Conservation (phyloP, 2,797 vertebrate species). For the Simalia tracyae region DNA sequence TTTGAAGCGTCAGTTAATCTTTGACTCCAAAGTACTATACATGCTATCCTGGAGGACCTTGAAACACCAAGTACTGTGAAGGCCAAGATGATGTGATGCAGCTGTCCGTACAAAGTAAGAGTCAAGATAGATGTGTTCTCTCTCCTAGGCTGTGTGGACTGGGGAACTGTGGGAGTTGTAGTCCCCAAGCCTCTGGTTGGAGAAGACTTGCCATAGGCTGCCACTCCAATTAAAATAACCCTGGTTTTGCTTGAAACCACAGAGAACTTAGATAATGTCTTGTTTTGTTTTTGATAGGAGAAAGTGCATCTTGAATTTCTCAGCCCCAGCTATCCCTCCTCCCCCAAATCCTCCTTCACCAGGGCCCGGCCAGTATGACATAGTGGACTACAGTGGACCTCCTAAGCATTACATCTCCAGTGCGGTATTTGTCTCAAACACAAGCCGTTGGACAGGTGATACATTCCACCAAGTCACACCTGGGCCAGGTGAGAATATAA, state of each 20-base stretch:
- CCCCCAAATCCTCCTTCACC: conserved; percentile 69
- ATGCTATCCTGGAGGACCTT: not conserved
- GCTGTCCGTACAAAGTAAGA: not conserved
- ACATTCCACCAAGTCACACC: conserved; percentile 52
- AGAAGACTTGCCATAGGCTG: not conserved
- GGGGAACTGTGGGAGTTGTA: not conserved
- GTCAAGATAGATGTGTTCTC: not conserved
- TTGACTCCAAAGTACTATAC: not conserved
- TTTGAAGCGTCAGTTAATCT: not conserved
- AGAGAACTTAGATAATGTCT: not conserved
- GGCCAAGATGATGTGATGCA: not conserved
- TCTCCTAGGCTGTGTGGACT: not conserved
- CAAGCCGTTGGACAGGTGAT: conserved; percentile 50
- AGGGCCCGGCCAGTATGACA: conserved; percentile 77
- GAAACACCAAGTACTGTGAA: not conserved
- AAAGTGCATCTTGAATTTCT: conserved; percentile 68
- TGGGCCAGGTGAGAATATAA: conserved; percentile 75
- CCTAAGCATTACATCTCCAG: conserved; percentile 71
- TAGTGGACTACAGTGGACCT: conserved; percentile 44
- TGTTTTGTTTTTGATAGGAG: conserved; percentile 69
- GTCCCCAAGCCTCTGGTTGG: not conserved
- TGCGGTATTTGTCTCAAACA: conserved; percentile 78
- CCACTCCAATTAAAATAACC: not conserved
- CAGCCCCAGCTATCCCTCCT: conserved; percentile 70
- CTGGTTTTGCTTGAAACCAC: not conserved